Evolutionary conservation across 2,888 invertebrate species (phyloP).

Genomic region (Halictus quadricinctus): DNA sequence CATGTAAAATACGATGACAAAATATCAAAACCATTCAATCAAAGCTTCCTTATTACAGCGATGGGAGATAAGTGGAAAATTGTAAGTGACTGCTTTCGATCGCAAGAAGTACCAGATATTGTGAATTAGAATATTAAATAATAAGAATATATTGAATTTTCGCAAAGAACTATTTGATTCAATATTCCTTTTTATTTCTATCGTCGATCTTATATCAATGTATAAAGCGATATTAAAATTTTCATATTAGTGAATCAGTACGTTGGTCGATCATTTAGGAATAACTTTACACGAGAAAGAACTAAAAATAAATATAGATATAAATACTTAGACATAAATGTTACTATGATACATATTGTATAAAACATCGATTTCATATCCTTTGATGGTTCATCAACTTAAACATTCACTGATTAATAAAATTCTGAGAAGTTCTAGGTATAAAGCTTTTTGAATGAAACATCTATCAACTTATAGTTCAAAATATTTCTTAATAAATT

Average conservation of each 20-base stretch:
- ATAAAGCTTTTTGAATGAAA: conserved; percentile 38
- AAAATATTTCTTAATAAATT: conserved; percentile 19
- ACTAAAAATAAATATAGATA: conserved; percentile 81
- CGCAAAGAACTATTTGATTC: conserved; percentile 54
- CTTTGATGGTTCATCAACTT: conserved; percentile 57
- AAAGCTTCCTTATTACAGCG: conserved; percentile 94
- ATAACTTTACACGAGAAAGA: conserved; percentile 76
- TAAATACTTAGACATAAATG: conserved; percentile 81
- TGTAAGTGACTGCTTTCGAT: conserved; percentile 93
- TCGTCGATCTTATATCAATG: conserved; percentile 80
- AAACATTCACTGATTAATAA: conserved; percentile 66
- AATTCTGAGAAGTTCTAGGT: conserved; percentile 43
- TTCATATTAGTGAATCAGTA: conserved; percentile 78
- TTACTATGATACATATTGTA: conserved; percentile 81
- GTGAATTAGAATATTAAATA: conserved; percentile 45
- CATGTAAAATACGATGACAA: conserved; percentile 89
- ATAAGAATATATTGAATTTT: conserved; percentile 25
- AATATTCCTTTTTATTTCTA: conserved; percentile 77
- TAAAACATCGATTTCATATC: conserved; percentile 74
- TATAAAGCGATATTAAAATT: conserved; percentile 82
- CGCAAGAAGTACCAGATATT: conserved; percentile 84
- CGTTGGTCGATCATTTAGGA: conserved; percentile 78
- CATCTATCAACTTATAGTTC: conserved; percentile 35
- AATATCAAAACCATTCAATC: conserved; percentile 88
- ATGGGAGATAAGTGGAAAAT: conserved; percentile 97